Evolutionary conservation across 2,888 invertebrate species (phyloP), one percentile per base, ranked within the genome.

Genomic region (Girardia tigrina): DNA sequence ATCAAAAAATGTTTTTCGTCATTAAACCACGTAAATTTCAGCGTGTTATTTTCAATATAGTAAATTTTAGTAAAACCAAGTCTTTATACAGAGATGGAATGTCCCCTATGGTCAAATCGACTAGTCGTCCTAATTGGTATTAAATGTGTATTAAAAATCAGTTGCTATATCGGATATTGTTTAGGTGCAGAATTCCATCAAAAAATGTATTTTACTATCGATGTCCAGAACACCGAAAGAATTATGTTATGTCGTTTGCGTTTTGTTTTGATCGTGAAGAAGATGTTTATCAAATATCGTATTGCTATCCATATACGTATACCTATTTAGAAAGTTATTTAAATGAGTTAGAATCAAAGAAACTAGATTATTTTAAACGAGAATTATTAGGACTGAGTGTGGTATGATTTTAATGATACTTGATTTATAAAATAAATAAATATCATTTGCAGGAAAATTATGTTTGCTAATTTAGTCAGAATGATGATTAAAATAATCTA

Each of bases 301-400:
- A 95, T 80, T 90, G 90, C 28, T 91, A 90, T 78, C 97, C 97
- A 0, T 98, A 97, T 83, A 92, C 94, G n/a, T 97, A 94, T 84
- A 90, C 92, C 0, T 87, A 91, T 75, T 87, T 92, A 73, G 91
- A 94, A 84, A 89, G 90, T 69, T 91, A 93, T 85, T 86, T 97
- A 78, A 88, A 89, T 42, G 84, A 88, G 78, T 86, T 92, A 77
- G 90, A 90, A 81, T 88, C 78, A 85, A 88, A 83, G 81, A 83
- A 86, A 71, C 81, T 86, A 77, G 86, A 85, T 77, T 87, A 81
- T 80, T 90, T 91, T 78, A 88, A 87, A 26, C 87, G 91, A 78
- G 90, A 90, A 80, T 29, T 73, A n/a, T 79, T 84, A 14, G 81
- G 81, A 78, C 78, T 83, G 27, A 82, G 82, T 73, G 82, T 83